Evolutionary conservation across 2,888 invertebrate genomes (phyloP).

Genomic region (Pyrocoelia pectoralis): DNA sequence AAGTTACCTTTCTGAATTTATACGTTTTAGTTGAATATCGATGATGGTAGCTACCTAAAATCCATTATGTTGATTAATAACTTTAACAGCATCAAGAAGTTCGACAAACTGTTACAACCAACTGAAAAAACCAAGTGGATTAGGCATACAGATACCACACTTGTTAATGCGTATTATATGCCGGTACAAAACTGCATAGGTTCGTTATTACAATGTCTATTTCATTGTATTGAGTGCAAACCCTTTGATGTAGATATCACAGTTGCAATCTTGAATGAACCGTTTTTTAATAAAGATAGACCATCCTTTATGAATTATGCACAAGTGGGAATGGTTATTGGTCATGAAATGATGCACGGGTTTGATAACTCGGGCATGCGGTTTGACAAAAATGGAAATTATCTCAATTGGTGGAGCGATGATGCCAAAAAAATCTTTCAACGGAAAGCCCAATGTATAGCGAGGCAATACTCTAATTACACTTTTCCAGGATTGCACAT

Average conservation of each 20-base stretch:
- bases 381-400: not conserved
- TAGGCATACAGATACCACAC: not conserved
- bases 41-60: not conserved
- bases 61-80: not conserved
- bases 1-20: not conserved
- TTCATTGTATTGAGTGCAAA: not conserved
- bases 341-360: constrained; percentile 87
- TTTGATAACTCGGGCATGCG: constrained; percentile 60
- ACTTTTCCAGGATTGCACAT: too few species aligned
- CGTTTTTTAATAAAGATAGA: constrained; percentile 82
- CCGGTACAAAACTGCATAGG: not conserved
- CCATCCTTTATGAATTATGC: constrained; percentile 89
- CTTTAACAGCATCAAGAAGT: not conserved
- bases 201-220: not conserved
- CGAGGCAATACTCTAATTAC: not conserved
- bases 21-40: not conserved
- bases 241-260: constrained; percentile 67
- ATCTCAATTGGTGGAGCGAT: not conserved
- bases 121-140: not conserved
- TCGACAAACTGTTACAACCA: not conserved
- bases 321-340: constrained; percentile 85
- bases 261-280: constrained; percentile 86
- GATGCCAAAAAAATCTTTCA: not conserved
- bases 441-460: not conserved
- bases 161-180: not conserved